A percentile compares a stretch with the other conserved stretches of the same genome.
These are phyloP conservation scores for Idaea dimidiata DNA, from an alignment of 2,888 invertebrate species.

Conservation along the genomic window DNA sequence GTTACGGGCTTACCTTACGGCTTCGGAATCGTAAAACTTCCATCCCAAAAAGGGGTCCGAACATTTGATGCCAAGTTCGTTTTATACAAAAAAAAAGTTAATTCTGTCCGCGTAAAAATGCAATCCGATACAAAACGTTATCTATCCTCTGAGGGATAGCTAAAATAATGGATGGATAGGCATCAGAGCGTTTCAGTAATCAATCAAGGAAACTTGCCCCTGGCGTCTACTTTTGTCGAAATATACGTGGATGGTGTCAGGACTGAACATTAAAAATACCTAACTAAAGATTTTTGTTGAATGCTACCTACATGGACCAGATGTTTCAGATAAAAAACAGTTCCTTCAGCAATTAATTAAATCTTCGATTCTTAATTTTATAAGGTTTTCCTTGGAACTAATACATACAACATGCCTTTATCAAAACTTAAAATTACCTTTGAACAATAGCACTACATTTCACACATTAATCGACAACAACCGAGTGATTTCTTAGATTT, in stretches of 20 bases:
- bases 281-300: conserved; percentile 6
- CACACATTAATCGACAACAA: too few species aligned
- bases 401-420: too few species aligned
- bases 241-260: conserved; percentile 23
- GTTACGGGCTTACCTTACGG: conserved; percentile 10
- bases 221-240: conserved; percentile 24
- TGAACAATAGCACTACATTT: too few species aligned
- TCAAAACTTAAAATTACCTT: too few species aligned
- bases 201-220: conserved; percentile 40
- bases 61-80: conserved; percentile 15
- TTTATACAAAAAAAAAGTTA: conserved; percentile 18
- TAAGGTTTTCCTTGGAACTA: too few species aligned
- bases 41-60: conserved; percentile 14
- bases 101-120: conserved; percentile 30
- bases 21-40: conserved; percentile 18
- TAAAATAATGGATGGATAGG: conserved; percentile 43
- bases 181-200: conserved; percentile 39
- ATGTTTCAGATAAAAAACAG: not conserved
- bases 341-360: not conserved
- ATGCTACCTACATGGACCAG: not conserved
- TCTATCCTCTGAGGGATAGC: conserved; percentile 37
- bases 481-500: not conserved
- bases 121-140: conserved; percentile 42
- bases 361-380: not conserved
- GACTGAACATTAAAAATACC: conserved; percentile 32